Percentiles rank a stretch among this genome's conserved stretches.
Evolutionary conservation across 2,888 invertebrate genomes (phyloP).

Genomic region (Biston betularia): DNA sequence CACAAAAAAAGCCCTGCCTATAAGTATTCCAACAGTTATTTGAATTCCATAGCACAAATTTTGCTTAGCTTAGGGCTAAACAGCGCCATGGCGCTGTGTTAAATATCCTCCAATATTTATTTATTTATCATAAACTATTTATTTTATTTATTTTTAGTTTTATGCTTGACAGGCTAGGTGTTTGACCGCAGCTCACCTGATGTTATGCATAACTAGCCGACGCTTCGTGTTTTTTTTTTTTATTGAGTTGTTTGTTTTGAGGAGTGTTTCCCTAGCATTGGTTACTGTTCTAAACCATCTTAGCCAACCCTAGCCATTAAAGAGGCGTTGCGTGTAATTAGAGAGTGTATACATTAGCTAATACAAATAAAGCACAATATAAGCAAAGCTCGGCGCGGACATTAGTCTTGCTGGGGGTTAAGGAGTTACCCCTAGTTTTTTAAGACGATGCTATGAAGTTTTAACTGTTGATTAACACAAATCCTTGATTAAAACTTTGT

Average conservation of each 20-base stretch:
- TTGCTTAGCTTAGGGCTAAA: too few species aligned
- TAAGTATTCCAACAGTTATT: too few species aligned
- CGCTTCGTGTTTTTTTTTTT: too few species aligned
- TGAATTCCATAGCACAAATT: too few species aligned
- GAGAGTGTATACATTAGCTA: conserved; percentile 85
- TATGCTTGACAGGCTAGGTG: too few species aligned
- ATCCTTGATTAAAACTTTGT: conserved; percentile 8
- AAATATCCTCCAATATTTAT: too few species aligned
- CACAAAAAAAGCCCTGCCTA: too few species aligned
- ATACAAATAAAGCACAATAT: conserved; percentile 85
- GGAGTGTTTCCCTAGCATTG: background rate
- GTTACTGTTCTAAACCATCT: conserved; percentile 21
- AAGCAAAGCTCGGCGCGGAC: conserved; percentile 73
- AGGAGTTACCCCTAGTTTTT: conserved; percentile 66
- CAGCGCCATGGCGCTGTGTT: too few species aligned
- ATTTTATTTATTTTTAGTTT: too few species aligned
- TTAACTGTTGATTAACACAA: conserved; percentile 12
- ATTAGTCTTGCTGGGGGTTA: conserved; percentile 76
- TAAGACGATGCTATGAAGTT: conserved; percentile 48
- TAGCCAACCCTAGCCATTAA: conserved; percentile 66
- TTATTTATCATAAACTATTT: too few species aligned
- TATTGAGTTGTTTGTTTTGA: background rate
- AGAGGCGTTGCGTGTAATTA: conserved; percentile 85
- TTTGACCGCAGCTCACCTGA: too few species aligned
- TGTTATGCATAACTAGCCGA: too few species aligned